phyloP scores from a whole-genome alignment of 2,797 vertebrate species.

The Melanotaenia pygmaea region DNA sequence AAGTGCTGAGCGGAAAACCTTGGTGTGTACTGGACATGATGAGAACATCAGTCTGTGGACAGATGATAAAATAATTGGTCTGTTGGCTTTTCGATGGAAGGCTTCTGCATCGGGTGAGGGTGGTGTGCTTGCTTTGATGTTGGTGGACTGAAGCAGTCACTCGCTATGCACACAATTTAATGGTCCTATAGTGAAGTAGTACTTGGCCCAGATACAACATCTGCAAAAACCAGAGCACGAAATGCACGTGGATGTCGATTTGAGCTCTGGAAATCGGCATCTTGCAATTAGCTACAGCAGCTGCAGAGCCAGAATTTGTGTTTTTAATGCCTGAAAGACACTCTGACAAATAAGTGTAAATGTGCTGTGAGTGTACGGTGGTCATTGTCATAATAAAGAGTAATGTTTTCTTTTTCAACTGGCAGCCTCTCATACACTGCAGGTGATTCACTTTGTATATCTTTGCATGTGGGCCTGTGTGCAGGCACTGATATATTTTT shows the following conservation, averaged over 20 bases:
- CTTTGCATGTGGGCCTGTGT: constrained; percentile 14
- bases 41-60: no score
- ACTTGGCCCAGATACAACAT: constrained; percentile 20
- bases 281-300: constrained; percentile 60
- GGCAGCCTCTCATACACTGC: constrained; percentile 39
- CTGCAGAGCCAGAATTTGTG: constrained; percentile 36
- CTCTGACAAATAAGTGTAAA: constrained; percentile 57
- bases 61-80: no score
- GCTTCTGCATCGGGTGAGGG: neutral
- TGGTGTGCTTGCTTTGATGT: neutral
- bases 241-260: constrained; percentile 28
- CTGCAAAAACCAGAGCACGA: constrained; percentile 14
- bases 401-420: constrained; percentile 58
- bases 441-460: constrained; percentile 47
- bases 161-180: neutral
- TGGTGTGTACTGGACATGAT: no score
- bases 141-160: neutral
- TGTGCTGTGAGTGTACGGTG: constrained; percentile 34
- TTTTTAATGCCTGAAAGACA: constrained; percentile 48
- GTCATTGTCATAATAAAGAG: constrained; percentile 68
- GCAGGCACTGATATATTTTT: neutral
- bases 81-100: no score
- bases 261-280: constrained; percentile 35
- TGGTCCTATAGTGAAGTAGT: constrained; percentile 1
- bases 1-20: no score